Percentiles rank a stretch among this genome's conserved stretches.
These are phyloP conservation scores for Andinoacara biseriatus DNA, from an alignment of 2,113 vertebrate genomes.

Conservation along the genomic window DNA sequence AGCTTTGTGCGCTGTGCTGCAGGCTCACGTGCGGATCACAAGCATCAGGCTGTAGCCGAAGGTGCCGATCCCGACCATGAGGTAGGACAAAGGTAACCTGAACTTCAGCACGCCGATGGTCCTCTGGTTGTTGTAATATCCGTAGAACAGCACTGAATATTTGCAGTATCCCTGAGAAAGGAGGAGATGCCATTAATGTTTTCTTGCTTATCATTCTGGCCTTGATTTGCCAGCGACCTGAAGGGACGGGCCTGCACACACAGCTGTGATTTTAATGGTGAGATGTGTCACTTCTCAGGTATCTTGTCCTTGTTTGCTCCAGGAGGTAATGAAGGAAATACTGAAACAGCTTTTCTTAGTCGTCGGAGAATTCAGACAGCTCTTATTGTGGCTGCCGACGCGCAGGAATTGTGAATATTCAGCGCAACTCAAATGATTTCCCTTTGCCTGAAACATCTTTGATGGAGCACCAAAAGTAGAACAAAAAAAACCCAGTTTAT, in stretches of 20 bases:
- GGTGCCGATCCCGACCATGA: conserved; percentile 93
- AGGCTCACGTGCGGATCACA: conserved; percentile 96
- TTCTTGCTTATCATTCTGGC: background rate
- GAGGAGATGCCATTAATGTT: background rate
- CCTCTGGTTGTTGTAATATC: conserved; percentile 95
- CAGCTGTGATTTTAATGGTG: background rate
- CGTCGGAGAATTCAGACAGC: no score
- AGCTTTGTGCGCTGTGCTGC: background rate
- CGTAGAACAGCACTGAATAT: conserved; percentile 95
- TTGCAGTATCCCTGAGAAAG: conserved; percentile 91
- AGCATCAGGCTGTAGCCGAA: conserved; percentile 98
- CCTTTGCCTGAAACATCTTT: background rate
- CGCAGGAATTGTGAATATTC: background rate
- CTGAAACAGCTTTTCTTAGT: no score
- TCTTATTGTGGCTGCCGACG: background rate
- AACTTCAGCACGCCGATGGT: conserved; percentile 95
- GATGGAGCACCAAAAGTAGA: background rate
- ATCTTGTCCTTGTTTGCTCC: background rate
- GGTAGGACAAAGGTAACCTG: conserved; percentile 94
- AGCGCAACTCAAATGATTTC: background rate
- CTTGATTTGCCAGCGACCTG: background rate
- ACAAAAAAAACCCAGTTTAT: background rate
- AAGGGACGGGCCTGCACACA: background rate
- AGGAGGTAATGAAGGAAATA: background rate
- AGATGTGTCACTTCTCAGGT: background rate